phyloP scores from a whole-genome alignment of 2,888 invertebrate genomes.

The Julus scanicus region DNA sequence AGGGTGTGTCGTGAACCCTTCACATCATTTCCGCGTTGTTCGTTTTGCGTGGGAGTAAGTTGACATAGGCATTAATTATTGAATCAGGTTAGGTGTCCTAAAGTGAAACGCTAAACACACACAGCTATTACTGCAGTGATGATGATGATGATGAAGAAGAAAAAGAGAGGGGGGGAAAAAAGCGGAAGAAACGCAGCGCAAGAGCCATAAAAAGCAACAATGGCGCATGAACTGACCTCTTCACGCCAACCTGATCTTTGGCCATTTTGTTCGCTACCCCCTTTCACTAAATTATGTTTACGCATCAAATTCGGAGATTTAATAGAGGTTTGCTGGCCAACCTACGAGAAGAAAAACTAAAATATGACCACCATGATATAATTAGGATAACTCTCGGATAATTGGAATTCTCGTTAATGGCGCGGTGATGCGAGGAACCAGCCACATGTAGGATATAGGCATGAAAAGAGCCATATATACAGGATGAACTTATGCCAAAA shows the following conservation, averaged over 20 bases:
- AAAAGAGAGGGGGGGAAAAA: neutral
- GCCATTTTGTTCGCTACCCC: slow-evolving; percentile 30
- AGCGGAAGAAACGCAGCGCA: neutral
- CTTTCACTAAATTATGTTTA: neutral
- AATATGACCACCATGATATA: slow-evolving; percentile 1
- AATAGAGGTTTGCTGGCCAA: neutral
- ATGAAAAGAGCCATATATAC: neutral
- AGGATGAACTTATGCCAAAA: neutral
- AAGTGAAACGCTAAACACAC: neutral
- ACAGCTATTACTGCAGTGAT: neutral
- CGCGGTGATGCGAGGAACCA: neutral
- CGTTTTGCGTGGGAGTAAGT: neutral
- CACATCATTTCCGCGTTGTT: neutral
- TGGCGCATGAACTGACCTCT: slow-evolving; percentile 47
- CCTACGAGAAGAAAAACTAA: neutral
- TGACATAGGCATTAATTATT: neutral
- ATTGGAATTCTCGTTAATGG: slow-evolving; percentile 37
- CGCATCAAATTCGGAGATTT: slow-evolving; percentile 38
- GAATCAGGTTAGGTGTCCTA: neutral
- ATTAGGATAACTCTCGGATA: slow-evolving; percentile 36
- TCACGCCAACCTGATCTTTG: slow-evolving; percentile 47
- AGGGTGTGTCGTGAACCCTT: slow-evolving; percentile 13
- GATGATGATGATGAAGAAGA: neutral
- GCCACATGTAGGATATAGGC: slow-evolving; percentile 6
- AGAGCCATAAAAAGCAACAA: slow-evolving; percentile 35